phyloP scores from a whole-genome alignment of 1,140 invertebrate species.

The Eulimnadia texana region DNA sequence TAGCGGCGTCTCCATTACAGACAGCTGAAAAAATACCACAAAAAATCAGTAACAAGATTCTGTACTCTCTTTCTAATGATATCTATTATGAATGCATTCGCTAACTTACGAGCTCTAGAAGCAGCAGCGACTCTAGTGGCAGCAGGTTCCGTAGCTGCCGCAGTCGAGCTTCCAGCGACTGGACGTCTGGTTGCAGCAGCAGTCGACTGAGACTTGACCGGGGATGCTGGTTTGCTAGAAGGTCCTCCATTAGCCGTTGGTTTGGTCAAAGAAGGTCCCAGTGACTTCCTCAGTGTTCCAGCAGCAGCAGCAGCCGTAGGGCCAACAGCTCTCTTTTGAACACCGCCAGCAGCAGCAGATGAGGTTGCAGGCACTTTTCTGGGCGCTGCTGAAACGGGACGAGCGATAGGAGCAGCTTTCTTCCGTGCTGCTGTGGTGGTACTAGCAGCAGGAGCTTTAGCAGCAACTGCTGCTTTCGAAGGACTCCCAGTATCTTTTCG shows the following conservation, averaged over 20 bases:
- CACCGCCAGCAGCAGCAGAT: neutral
- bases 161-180: neutral
- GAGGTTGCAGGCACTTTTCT: neutral
- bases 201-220: neutral
- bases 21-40: too few species aligned
- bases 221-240: neutral
- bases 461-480: neutral
- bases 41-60: too few species aligned
- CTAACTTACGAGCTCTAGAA: too few species aligned
- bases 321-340: neutral
- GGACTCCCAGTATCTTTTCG: neutral
- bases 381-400: neutral
- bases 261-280: neutral
- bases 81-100: too few species aligned
- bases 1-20: too few species aligned
- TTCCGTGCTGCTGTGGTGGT: neutral
- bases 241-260: neutral
- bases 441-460: neutral
- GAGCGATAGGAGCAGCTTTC: neutral
- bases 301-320: neutral
- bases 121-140: neutral
- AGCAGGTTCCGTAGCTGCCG: neutral
- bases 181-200: neutral
- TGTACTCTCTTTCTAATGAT: too few species aligned
- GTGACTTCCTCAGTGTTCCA: neutral